Conservation (phyloP, 2,888 invertebrate species). For the Imbricaverruca yamaguchii region DNA sequence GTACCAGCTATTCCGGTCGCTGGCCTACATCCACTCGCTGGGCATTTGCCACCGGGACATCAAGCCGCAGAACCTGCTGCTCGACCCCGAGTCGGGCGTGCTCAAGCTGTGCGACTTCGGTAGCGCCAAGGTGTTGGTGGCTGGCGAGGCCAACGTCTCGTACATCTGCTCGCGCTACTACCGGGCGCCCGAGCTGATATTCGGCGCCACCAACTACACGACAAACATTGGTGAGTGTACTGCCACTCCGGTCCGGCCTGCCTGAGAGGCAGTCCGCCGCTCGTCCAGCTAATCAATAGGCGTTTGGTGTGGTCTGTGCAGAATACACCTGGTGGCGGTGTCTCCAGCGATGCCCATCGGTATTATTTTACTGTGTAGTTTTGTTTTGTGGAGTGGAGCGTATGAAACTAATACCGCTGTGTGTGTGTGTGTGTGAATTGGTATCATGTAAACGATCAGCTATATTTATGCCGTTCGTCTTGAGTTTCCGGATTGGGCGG, state of each 20-base stretch:
- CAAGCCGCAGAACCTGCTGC: conserved; percentile 96
- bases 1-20: conserved; percentile 99
- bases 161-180: conserved; percentile 99
- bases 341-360: too few relatives aligned
- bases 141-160: conserved; percentile 95
- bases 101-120: conserved; percentile 99
- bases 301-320: too few relatives aligned
- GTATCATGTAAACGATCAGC: too few relatives aligned
- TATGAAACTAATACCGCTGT: too few relatives aligned
- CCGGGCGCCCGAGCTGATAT: conserved; percentile 97
- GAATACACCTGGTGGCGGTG: too few relatives aligned
- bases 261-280: too few relatives aligned
- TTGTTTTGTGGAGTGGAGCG: too few relatives aligned
- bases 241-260: background rate
- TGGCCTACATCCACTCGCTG: conserved; percentile 97
- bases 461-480: too few relatives aligned
- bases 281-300: too few relatives aligned
- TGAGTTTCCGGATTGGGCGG: too few relatives aligned
- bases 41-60: conserved; percentile 99
- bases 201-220: conserved; percentile 97
- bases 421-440: too few relatives aligned
- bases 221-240: conserved; percentile 72
- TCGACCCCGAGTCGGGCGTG: conserved; percentile 95
- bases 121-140: conserved; percentile 93
- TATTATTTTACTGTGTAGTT: too few relatives aligned